Percentiles rank a stretch among this genome's conserved stretches.
These are phyloP conservation scores for Caiman crocodilus DNA, from an alignment of 2,797 vertebrate species.

Conservation along the genomic window DNA sequence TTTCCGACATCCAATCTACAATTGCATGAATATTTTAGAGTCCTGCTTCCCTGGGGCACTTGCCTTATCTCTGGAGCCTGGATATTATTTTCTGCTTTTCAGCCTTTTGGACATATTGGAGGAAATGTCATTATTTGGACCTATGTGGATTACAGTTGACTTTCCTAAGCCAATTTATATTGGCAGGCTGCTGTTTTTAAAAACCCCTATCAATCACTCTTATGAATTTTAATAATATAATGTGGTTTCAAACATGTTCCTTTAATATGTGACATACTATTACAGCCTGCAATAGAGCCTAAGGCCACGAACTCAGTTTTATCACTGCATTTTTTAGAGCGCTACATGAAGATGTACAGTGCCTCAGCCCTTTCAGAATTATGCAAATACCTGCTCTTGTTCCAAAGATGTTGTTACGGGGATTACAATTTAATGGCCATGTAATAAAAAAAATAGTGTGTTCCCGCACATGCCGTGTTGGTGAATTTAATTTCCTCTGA, in stretches of 20 bases:
- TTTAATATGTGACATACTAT: conserved; percentile 58
- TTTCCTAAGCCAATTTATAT: conserved; percentile 76
- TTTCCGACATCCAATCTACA: conserved; percentile 64
- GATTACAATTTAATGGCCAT: fast-evolving
- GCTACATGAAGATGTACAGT: fast-evolving
- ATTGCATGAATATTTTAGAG: conserved; percentile 75
- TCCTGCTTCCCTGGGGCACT: conserved; percentile 57
- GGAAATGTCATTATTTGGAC: conserved; percentile 76
- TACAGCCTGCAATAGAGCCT: conserved; percentile 13
- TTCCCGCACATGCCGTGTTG: neutral
- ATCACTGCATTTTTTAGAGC: fast-evolving
- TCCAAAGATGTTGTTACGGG: fast-evolving
- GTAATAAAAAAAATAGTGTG: neutral
- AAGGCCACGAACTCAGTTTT: conserved; percentile 12
- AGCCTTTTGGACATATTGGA: conserved; percentile 69
- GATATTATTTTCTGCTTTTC: conserved; percentile 76
- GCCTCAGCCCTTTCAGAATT: fast-evolving
- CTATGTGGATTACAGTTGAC: conserved; percentile 70
- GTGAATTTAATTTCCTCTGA: fast-evolving
- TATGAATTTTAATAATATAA: conserved; percentile 71
- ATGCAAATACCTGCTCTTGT: neutral
- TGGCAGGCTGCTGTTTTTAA: conserved; percentile 71
- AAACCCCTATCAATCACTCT: conserved; percentile 66
- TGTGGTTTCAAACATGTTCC: conserved; percentile 53
- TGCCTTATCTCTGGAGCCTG: conserved; percentile 70